A percentile compares a stretch with the other conserved stretches of the same genome.
phyloP scores from a whole-genome alignment of 92 coral and sea anemone genomes.

The Muricea muricata region DNA sequence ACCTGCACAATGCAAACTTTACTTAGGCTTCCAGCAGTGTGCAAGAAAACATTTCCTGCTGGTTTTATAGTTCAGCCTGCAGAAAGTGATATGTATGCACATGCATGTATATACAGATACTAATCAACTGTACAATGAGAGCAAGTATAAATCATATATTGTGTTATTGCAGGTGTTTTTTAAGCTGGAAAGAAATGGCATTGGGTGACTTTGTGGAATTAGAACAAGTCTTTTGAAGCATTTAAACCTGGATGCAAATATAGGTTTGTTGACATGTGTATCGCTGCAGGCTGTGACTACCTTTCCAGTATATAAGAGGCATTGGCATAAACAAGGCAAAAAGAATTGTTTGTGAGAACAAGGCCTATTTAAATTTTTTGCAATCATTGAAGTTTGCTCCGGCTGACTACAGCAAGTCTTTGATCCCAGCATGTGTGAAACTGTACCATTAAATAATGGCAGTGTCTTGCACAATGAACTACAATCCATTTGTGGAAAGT shows the following conservation, averaged over 20 bases:
- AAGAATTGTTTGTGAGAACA: neutral
- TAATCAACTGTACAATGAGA: no score
- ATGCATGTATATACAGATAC: no score
- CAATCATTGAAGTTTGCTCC: slow-evolving; percentile 8
- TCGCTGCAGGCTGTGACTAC: slow-evolving; percentile 55
- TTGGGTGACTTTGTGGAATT: neutral
- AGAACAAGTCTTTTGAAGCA: neutral
- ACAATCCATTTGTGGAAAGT: slow-evolving; percentile 7
- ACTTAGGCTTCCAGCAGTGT: no score
- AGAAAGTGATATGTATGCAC: no score
- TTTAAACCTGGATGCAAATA: slow-evolving; percentile 4
- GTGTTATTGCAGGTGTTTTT: neutral
- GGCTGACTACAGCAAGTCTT: neutral
- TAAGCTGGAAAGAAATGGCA: neutral
- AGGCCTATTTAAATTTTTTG: neutral
- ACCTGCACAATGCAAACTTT: no score
- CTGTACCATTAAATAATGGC: neutral
- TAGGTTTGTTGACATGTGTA: slow-evolving; percentile 40
- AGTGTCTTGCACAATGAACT: neutral
- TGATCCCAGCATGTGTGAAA: neutral
- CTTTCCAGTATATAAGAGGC: slow-evolving; percentile 23
- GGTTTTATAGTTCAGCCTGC: no score
- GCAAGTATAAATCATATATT: neutral
- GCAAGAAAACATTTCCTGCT: no score
- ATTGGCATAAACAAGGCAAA: slow-evolving; percentile 39